Base-by-base conservation (phyloP, 1,140 invertebrate species). In the Brachionus rubens region DNA sequence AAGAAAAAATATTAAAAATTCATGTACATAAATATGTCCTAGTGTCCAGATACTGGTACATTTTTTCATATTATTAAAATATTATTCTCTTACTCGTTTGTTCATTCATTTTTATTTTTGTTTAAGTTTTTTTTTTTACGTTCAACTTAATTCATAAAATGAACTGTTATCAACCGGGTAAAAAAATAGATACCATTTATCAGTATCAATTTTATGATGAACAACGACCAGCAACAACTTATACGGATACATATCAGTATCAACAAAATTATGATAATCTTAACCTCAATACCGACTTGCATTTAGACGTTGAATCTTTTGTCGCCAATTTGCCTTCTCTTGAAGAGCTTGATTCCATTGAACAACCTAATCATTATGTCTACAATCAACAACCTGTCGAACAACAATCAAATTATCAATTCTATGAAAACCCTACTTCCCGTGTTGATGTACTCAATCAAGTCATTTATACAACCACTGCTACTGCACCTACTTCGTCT, bases 41-140 rank as follows among this genome's bases (percentile, higher is more conserved):
- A 65, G 36, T 65, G 59, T 65, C 59, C 59, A 65, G 40, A 65
- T 65, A 65, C 16, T 65, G 36, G 59, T 10, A 24, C 59, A 65
- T 43, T 10, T 43, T 26, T 14, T 43, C 43, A 43, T 43, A 43
- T 19, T 43, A 41, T 43, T 65, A 43, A 65, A 65, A 46, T 46
- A 7, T 46, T 14, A 7, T 14, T 46, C n/a, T 46, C n/a, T 46
- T 14, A 7, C 43, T 46, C 43, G 5, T 14, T 46, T 14, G 3
- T 14, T 46, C 43, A 33, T 59, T 33, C 36, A 6, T 40, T 59
- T 16, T 19, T 59, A 36, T 59, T 40, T 59, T 48, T 21, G 26
- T 33, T 19, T 36, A 36, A 33, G 54, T 19, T 33, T 59, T 16
- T 36, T 36, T 36, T 36, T 36, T 36, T 5, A 36, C 3, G 33